These are phyloP conservation scores for Sialia sialis DNA, from an alignment of 2,113 vertebrate genomes.

Conservation along the genomic window DNA sequence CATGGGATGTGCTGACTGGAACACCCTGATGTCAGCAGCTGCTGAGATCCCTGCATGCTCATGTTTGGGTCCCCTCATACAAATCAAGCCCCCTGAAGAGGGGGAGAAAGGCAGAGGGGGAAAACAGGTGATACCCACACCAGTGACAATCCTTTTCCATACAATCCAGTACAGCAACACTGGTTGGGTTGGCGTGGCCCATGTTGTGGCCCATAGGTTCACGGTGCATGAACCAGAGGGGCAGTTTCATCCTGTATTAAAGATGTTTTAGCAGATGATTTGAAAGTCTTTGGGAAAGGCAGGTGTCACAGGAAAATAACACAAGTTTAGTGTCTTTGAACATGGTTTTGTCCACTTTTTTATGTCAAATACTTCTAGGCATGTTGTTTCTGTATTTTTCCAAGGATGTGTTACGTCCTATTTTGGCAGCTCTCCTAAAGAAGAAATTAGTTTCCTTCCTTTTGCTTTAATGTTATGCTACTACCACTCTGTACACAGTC, in stretches of 20 bases:
- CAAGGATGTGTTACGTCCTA: neutral
- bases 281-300: neutral
- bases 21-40: accelerated
- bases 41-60: neutral
- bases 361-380: neutral
- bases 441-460: neutral
- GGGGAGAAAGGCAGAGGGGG: accelerated
- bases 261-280: neutral
- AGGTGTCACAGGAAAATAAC: neutral
- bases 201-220: neutral
- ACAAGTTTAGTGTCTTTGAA: neutral
- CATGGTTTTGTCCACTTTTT: neutral
- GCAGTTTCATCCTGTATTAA: neutral
- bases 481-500: neutral
- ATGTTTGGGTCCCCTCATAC: neutral
- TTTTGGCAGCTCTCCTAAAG: neutral
- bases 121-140: accelerated
- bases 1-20: neutral
- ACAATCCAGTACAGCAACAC: neutral
- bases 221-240: neutral
- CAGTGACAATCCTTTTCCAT: neutral
- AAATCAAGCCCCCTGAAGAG: neutral
- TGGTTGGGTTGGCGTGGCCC: neutral
- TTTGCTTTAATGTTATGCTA: neutral
- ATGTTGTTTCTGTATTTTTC: neutral